Conservation (phyloP, 2,113 vertebrate species). For the Halcyon senegalensis region DNA sequence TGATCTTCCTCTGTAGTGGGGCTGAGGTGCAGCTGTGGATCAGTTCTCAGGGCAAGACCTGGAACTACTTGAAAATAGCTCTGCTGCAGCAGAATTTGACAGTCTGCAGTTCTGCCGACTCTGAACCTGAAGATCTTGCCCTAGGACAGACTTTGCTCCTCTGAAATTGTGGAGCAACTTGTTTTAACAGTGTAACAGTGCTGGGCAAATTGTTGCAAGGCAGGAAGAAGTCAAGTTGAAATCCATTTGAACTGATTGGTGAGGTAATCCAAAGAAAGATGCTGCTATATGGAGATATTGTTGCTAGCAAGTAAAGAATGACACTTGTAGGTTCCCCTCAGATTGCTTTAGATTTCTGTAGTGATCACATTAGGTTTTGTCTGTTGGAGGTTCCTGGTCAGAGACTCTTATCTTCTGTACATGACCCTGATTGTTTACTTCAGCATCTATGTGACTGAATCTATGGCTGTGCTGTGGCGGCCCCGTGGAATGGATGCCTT, state of each 20-base stretch:
- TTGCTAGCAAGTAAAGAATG: not conserved
- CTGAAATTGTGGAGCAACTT: not conserved
- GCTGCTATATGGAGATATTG: not conserved
- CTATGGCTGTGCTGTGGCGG: not conserved
- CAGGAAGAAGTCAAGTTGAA: not conserved
- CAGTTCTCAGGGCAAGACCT: not conserved
- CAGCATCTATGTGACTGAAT: not conserved
- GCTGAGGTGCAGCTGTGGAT: not conserved
- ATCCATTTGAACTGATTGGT: not conserved
- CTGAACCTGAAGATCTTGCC: not conserved
- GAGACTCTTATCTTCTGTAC: not conserved
- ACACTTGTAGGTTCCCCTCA: not conserved
- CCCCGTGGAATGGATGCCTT: not conserved
- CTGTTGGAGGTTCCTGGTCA: not conserved
- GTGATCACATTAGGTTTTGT: not conserved
- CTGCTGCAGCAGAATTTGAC: not conserved
- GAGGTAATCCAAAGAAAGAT: not conserved
- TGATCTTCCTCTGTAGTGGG: not conserved
- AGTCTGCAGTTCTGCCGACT: not conserved
- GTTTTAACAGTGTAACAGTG: not conserved
- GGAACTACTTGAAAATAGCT: fast-evolving
- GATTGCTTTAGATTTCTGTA: not conserved
- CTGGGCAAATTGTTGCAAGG: not conserved
- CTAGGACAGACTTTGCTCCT: not conserved
- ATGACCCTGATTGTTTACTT: not conserved